Conservation (phyloP, 2,797 vertebrate species). For the Caiman crocodilus region DNA sequence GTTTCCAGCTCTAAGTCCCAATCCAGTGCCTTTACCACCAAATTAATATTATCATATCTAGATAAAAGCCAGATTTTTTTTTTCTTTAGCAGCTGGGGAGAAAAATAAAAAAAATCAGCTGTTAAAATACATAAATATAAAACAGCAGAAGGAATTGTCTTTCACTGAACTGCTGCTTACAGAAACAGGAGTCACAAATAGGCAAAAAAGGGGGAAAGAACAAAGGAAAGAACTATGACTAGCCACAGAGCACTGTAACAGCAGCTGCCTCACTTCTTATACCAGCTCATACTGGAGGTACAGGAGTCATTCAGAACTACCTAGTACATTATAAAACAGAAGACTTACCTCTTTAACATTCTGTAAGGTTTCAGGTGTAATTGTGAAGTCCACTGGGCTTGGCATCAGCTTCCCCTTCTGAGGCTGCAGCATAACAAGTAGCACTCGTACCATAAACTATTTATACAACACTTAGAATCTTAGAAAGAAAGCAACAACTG, state of each 20-base stretch:
- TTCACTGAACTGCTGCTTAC: not conserved
- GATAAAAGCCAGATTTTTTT: too few relatives aligned
- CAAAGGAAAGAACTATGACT: not conserved
- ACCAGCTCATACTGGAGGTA: not conserved
- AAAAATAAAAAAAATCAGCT: too few relatives aligned
- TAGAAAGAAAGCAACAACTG: not conserved
- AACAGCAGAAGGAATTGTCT: not conserved
- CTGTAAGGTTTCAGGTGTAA: conserved; percentile 95
- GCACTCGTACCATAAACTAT: not conserved
- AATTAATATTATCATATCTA: too few relatives aligned
- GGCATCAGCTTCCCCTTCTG: conserved; percentile 90
- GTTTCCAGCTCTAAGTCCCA: too few relatives aligned
- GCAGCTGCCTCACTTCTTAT: not conserved
- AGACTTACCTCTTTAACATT: conserved; percentile 89
- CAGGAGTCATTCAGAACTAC: not conserved
- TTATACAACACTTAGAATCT: not conserved
- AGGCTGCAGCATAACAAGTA: conserved; percentile 80
- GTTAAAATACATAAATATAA: not conserved
- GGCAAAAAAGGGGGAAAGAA: not conserved
- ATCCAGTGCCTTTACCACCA: too few relatives aligned
- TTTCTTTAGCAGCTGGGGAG: too few relatives aligned
- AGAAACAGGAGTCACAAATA: not conserved
- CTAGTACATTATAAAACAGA: rapidly evolving
- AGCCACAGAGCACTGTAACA: not conserved
- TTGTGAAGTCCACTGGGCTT: conserved; percentile 92